phyloP scores from a whole-genome alignment of 1,140 invertebrate species.

The Sinonovacula constricta region DNA sequence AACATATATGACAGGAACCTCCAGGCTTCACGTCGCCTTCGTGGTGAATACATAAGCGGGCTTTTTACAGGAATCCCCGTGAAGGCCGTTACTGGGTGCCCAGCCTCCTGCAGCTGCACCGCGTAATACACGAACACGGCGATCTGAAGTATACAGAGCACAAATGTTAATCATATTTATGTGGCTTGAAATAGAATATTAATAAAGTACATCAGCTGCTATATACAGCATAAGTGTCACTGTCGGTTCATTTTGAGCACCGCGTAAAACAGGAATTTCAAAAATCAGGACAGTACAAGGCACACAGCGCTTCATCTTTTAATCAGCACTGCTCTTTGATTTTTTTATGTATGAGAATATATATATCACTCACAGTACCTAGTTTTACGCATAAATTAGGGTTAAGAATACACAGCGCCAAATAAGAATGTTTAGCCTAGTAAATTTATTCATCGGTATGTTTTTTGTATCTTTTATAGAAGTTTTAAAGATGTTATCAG shows the following conservation, averaged over 20 bases:
- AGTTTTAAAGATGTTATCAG: no score
- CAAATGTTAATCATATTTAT: background rate
- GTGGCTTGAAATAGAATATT: background rate
- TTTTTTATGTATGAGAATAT: no score
- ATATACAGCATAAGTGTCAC: background rate
- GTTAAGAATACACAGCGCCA: no score
- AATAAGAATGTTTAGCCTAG: no score
- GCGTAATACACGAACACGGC: constrained; percentile 78
- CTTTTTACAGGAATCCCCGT: constrained; percentile 55
- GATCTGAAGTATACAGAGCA: constrained; percentile 61
- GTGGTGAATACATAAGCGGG: constrained; percentile 92
- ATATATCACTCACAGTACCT: no score
- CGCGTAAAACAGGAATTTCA: background rate
- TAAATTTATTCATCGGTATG: no score
- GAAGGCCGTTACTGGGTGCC: constrained; percentile 50
- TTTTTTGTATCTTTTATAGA: no score
- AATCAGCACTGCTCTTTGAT: background rate
- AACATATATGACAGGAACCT: constrained; percentile 96
- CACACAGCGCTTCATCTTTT: background rate
- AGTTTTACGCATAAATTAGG: no score
- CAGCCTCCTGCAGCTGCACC: constrained; percentile 61
- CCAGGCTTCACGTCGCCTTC: constrained; percentile 88
- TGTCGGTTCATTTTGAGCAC: background rate
- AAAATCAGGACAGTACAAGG: background rate
- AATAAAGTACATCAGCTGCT: background rate